Percentiles rank a stretch among this genome's conserved stretches.
phyloP scores from a whole-genome alignment of 2,113 vertebrate species.

The Brachirus orientalis region DNA sequence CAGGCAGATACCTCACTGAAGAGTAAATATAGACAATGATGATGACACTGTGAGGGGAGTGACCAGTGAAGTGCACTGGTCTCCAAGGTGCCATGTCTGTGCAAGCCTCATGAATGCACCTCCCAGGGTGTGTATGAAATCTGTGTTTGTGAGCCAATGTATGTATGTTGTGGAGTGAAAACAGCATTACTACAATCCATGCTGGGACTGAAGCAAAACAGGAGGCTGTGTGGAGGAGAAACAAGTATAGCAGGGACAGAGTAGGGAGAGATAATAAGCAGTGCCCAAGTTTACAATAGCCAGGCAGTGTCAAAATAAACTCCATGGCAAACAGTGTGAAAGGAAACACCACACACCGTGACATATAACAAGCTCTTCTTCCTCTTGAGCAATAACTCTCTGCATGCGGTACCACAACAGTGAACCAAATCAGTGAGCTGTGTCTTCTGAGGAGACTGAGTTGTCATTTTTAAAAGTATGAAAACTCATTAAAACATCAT shows the following conservation, averaged over 20 bases:
- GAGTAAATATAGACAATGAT: conserved; percentile 60
- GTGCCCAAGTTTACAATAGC: conserved; percentile 33
- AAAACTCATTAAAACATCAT: too few relatives aligned
- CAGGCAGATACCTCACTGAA: conserved; percentile 22
- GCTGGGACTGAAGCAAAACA: conserved; percentile 4
- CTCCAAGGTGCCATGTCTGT: conserved; percentile 12
- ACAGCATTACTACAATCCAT: conserved; percentile 5
- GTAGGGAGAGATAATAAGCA: conserved; percentile 25
- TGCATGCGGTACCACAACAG: conserved; percentile 9
- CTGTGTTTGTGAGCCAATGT: not conserved
- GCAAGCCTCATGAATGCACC: not conserved
- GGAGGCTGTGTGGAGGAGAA: conserved; percentile 27
- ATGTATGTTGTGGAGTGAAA: conserved; percentile 5
- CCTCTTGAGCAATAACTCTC: conserved; percentile 26
- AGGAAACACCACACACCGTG: conserved; percentile 17
- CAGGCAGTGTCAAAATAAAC: conserved; percentile 31
- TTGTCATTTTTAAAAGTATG: not conserved
- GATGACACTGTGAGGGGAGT: conserved; percentile 25
- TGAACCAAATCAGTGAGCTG: not conserved
- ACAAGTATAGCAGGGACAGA: not conserved
- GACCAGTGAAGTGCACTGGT: conserved; percentile 14
- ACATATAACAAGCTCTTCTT: conserved; percentile 17
- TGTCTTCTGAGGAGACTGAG: conserved; percentile 18
- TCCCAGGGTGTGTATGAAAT: conserved; percentile 5
- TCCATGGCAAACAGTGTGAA: conserved; percentile 19